Base-by-base conservation (phyloP, 1,140 invertebrate genomes). In the Coelopa frigida region DNA sequence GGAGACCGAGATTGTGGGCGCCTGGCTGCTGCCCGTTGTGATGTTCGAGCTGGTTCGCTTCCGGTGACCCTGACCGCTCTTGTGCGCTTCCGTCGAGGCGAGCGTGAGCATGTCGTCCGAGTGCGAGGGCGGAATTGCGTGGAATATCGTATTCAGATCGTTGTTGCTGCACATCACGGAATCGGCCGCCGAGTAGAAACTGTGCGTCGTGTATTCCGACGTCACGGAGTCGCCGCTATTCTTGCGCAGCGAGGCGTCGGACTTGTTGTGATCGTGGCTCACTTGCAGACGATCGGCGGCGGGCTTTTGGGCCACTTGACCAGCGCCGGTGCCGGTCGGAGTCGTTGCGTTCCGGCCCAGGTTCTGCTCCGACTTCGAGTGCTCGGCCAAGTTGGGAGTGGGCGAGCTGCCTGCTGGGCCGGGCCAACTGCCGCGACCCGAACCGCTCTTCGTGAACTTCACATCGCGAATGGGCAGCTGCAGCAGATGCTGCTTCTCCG, bases 291-390 rank as follows among this genome's bases (percentile, higher is more conserved):
- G 10, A 29, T 31, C 48, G 29, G 35, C 21, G 27, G 15, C 20
- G n/a, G 42, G 31, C 22, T 29, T 14, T 44, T 48, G 15, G 4
- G 23, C 14, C 5, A 23, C 14, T 12, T 27, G 8, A 0, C n/a
- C 14, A 3, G 5, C 26, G 24, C 39, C 17, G 11, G 44, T 29
- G 7, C 47, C 49, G 2, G 52, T 46, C 6, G 57, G 56, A 1
- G 62, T 68, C 3, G 51, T 38, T 7, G 46, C 75, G 31, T 73
- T 73, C 14, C 72, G 58, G 31, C 77, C 79, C 4, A 89, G 58
- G 49, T 89, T 85, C 61, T 89, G 85, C 53, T 90, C 87, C 20
- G 85, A 88, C 57, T 88, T 87, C 36, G 85, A 88, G 51, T 88
- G 82, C 57, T 89, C 87, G 1, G 78, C 75, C n/a, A 77, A 57